Conservation (phyloP, 2,113 vertebrate species). For the Sinocyclocheilus grahami region DNA sequence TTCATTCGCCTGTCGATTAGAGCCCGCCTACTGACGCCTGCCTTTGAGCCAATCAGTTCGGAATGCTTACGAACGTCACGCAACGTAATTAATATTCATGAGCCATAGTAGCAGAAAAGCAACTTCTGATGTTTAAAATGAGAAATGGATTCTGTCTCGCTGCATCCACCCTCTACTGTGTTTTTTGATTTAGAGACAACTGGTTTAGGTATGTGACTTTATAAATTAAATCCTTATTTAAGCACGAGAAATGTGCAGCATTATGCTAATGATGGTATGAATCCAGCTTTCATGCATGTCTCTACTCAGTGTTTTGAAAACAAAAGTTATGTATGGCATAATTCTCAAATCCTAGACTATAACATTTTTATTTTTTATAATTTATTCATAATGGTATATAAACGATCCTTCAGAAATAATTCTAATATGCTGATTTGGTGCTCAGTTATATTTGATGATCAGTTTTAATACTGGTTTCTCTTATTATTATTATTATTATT, state of each 20-base stretch:
- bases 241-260: neutral
- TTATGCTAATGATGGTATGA: neutral
- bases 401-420: too few species aligned
- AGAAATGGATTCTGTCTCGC: neutral
- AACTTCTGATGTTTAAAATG: neutral
- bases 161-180: constrained; percentile 41
- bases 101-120: neutral
- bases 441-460: too few species aligned
- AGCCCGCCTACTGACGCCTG: neutral
- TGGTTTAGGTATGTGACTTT: constrained; percentile 65
- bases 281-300: neutral
- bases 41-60: neutral
- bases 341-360: neutral
- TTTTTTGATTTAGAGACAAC: constrained; percentile 78
- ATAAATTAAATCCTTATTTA: neutral
- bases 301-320: neutral
- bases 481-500: too few species aligned
- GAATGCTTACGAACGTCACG: neutral
- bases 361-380: neutral
- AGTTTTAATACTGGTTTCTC: too few species aligned
- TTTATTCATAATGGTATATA: too few species aligned
- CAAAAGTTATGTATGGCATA: neutral
- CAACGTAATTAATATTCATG: constrained; percentile 16
- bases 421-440: too few species aligned
- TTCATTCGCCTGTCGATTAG: neutral